Evolutionary conservation across 2,113 vertebrate genomes (phyloP).

Genomic region (Psammodynastes pulverulentus): DNA sequence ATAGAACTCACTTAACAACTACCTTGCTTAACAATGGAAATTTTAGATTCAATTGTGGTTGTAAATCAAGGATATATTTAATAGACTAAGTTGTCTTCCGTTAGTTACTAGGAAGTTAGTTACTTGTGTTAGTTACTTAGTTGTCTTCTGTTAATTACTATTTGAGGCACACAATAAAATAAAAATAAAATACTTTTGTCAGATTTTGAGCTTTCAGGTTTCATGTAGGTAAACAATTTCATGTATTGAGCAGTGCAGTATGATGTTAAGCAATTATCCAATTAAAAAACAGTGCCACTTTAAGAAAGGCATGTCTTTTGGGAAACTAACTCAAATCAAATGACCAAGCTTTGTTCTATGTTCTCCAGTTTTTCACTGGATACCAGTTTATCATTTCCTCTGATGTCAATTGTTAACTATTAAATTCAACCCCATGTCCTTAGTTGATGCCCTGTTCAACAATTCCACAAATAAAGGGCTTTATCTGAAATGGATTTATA

Average conservation of each 20-base stretch:
- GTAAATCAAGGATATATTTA: background rate
- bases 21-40: background rate
- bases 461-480: conserved; percentile 49
- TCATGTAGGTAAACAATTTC: background rate
- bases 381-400: conserved; percentile 64
- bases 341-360: conserved; percentile 43
- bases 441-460: conserved; percentile 39
- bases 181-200: background rate
- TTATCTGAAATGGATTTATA: conserved; percentile 37
- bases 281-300: conserved; percentile 16
- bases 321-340: conserved; percentile 45
- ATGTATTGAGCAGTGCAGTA: background rate
- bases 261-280: background rate
- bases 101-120: background rate
- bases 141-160: background rate
- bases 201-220: background rate
- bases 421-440: conserved; percentile 59
- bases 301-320: conserved; percentile 19
- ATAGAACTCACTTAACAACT: background rate
- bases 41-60: background rate
- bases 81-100: background rate
- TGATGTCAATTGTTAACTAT: conserved; percentile 60
- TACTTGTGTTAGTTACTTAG: background rate
- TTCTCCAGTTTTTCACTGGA: conserved; percentile 40
- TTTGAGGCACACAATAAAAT: background rate